These are phyloP conservation scores for Microtus pennsylvanicus DNA, from an alignment of 2,113 vertebrate genomes.

Conservation along the genomic window DNA sequence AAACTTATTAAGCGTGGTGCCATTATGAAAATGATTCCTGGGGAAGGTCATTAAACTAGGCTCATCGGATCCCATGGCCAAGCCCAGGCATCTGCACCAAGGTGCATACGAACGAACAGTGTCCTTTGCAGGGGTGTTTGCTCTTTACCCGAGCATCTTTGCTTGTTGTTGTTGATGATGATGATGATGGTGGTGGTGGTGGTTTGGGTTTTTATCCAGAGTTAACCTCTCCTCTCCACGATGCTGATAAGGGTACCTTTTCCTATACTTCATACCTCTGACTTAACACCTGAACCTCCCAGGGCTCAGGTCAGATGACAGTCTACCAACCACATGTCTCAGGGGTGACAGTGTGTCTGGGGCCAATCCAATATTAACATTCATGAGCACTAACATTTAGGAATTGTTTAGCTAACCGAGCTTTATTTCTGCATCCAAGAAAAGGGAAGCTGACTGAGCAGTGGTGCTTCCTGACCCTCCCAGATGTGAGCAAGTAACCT, in stretches of 20 bases:
- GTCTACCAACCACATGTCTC: no score
- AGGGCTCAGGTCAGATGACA: not conserved
- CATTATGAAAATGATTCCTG: not conserved
- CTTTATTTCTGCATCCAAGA: not conserved
- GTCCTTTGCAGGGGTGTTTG: not conserved
- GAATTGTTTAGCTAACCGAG: not conserved
- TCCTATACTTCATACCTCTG: not conserved
- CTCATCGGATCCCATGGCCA: rapidly evolving
- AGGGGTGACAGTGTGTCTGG: rapidly evolving
- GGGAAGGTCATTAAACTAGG: not conserved
- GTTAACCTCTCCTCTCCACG: not conserved
- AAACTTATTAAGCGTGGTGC: not conserved
- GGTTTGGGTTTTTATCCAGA: not conserved
- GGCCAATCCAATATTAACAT: not conserved
- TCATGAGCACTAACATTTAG: not conserved
- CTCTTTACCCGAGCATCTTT: not conserved
- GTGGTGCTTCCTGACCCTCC: not conserved
- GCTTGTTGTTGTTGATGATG: not conserved
- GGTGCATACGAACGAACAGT: rapidly evolving
- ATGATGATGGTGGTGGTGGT: not conserved
- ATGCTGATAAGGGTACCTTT: not conserved
- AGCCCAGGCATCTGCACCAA: no score
- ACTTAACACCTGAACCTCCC: not conserved
- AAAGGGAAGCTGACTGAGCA: not conserved
- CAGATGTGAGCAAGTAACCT: not conserved